These are phyloP conservation scores for Drosophila lacteicornis DNA, from an alignment of 1,140 invertebrate species.

Conservation along the genomic window DNA sequence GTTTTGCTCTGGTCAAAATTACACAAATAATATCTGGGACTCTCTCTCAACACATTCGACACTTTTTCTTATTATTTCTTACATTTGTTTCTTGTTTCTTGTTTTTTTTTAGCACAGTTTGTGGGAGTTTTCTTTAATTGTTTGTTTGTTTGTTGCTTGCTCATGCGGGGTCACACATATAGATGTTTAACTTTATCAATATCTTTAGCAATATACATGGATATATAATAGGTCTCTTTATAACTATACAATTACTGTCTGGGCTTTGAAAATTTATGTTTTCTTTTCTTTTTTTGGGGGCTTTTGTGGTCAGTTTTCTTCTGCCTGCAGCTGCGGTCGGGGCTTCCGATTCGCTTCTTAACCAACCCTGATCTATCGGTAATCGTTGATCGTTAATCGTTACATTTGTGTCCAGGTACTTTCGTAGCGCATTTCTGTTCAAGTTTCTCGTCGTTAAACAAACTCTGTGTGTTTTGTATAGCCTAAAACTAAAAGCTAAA, in stretches of 20 bases:
- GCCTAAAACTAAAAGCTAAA: slow-evolving; percentile 58
- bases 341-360: slow-evolving; percentile 5
- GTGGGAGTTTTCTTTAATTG: slow-evolving; percentile 69
- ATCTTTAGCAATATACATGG: slow-evolving; percentile 53
- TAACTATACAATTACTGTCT: slow-evolving; percentile 24
- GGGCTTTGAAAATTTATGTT: slow-evolving; percentile 3
- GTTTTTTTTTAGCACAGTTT: slow-evolving; percentile 71
- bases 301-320: slow-evolving; percentile 10
- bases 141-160: slow-evolving; percentile 48
- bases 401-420: slow-evolving; percentile 54
- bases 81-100: slow-evolving; percentile 36
- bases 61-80: slow-evolving; percentile 35
- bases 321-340: slow-evolving; percentile 31
- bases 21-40: slow-evolving; percentile 76
- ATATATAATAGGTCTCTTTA: slow-evolving; percentile 37
- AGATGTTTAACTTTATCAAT: slow-evolving; percentile 43
- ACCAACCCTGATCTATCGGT: slow-evolving; percentile 27
- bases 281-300: slow-evolving; percentile 2
- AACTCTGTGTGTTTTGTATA: slow-evolving; percentile 31
- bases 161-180: slow-evolving; percentile 33
- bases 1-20: slow-evolving; percentile 80
- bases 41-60: slow-evolving; percentile 44
- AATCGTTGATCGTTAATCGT: slow-evolving; percentile 35
- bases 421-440: slow-evolving; percentile 58
- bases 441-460: slow-evolving; percentile 29